Base-by-base conservation (phyloP, 2,888 invertebrate species). In the Chymomyza caudatula region DNA sequence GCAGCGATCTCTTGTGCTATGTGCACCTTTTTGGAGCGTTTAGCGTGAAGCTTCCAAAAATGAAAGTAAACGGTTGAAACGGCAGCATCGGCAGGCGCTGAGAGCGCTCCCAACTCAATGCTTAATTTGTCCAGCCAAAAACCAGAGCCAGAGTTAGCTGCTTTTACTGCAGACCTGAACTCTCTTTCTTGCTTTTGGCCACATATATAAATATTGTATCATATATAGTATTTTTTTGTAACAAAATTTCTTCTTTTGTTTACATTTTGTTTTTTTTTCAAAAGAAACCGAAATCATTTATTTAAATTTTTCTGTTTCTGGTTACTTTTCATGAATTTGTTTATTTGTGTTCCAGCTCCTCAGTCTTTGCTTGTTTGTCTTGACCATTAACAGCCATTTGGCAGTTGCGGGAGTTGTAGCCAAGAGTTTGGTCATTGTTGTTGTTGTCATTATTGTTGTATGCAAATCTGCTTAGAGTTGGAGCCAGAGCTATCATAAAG, bases 41-140 rank as follows among this genome's bases (percentile, higher is more conserved):
- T 11, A 29, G 11, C 11, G 11, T 60, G 23, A 49, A 59, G 23
- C 65, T 53, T 19, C 43, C 58, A 69, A 78, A 85, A 82, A 86
- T 85, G 80, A 86, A 85, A 85, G 87, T 80, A 86, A 86, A 71
- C 73, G n/a, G n/a, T n/a, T n/a, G n/a, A n/a, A n/a, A n/a, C n/a
- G n/a, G n/a, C n/a, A n/a, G n/a, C n/a, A n/a, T n/a, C n/a, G n/a
- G n/a, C n/a, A 82, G 69, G 68, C 58, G 47, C 15, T 1, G 47
- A 51, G 51, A 17, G 20, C 22, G 51, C 51, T 47, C 25, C 6
- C 5, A 25, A 1, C 25, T 6, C 25, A 25, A 11, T 37, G 29
- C 29, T 37, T 11, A 37, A 11, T 15, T 17, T 47, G 44, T 15
- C 15, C 44, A 47, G 44, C 44, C 43, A 15, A 15, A 25, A n/a